Base-by-base conservation (phyloP, 2,797 vertebrate genomes). In the Ceryle rudis region DNA sequence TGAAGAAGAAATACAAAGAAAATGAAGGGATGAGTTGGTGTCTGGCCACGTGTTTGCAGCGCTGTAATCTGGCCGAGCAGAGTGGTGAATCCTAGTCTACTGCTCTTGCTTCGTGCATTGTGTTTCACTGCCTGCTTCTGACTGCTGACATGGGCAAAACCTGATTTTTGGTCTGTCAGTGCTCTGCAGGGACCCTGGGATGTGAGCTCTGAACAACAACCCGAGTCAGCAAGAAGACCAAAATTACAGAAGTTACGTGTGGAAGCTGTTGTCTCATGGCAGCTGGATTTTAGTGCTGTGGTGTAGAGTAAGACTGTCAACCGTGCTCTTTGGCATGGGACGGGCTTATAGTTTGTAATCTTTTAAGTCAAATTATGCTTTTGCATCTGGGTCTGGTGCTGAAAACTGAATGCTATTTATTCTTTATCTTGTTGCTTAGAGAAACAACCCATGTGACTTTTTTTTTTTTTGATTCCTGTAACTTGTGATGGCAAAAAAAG, bases 371-470 rank as follows among this genome's bases (percentile, higher is more conserved):
- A 61, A 22, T 39, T 23, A 29, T 51, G 16, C 39, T 35, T 74
- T 81, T 1, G 4, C 18, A 7, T 61, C 47, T 0, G 1, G 4
- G 22, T 58, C 67, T 3, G 0, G 15, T 49, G 21, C 60, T 77
- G 65, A 57, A 61, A 89, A 46, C 22, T 22, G 28, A 57, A n/a
- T 58, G 26, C 13, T 90, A 1, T 67, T 87, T 81, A 33, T 86
- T 83, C 49, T 37, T 8, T 10, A 1, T 51, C 17, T 72, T 61
- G 37, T 19, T 93, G 65, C 64, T 67, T 94, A 42, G 60, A 71
- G 69, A 41, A 94, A 25, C 33, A 65, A 31, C n/a, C 4, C 11
- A 3, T 44, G 52, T 85, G 69, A 54, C 37, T 57, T 54, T 0
- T 14, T 28, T 46, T 33, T 33, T 33, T 51, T 39, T 39, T 23